These are phyloP conservation scores for Urechis unicinctus DNA, from an alignment of 2,888 invertebrate genomes.

Conservation along the genomic window DNA sequence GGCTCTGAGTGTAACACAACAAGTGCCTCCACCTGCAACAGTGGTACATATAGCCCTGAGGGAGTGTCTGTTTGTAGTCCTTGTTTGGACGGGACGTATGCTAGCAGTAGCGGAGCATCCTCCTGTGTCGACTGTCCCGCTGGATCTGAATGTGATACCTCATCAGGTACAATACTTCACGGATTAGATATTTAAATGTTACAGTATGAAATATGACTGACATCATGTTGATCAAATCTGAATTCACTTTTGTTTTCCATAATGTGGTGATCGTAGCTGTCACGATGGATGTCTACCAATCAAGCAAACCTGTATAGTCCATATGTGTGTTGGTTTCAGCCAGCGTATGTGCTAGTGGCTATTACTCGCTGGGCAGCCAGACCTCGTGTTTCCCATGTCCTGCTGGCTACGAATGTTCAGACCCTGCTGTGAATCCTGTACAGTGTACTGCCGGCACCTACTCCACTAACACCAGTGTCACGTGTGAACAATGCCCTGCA, in stretches of 20 bases:
- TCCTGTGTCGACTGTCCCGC: slow-evolving; percentile 13
- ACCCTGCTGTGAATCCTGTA: slow-evolving; percentile 14
- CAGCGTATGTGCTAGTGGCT: slow-evolving; percentile 28
- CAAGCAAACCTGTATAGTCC: background rate
- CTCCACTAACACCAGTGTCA: slow-evolving; percentile 28
- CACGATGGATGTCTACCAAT: background rate
- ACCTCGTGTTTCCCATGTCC: slow-evolving; percentile 24
- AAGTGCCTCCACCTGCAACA: too few species aligned
- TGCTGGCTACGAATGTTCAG: slow-evolving; percentile 22
- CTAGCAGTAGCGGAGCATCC: background rate
- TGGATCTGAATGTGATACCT: slow-evolving; percentile 30
- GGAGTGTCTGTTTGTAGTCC: slow-evolving; percentile 3
- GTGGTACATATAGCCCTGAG: too few species aligned
- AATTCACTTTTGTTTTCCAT: background rate
- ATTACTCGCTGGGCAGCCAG: slow-evolving; percentile 34
- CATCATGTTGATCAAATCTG: too few species aligned
- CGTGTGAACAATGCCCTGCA: slow-evolving; percentile 28
- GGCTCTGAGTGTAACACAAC: too few species aligned
- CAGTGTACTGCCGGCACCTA: slow-evolving; percentile 22
- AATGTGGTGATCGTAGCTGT: background rate
- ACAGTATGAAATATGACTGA: too few species aligned
- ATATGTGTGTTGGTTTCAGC: slow-evolving; percentile 19
- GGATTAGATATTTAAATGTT: too few species aligned
- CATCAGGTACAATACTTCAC: background rate
- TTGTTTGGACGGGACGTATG: slow-evolving; percentile 16